Evolutionary conservation across 2,888 invertebrate species (phyloP), one percentile per base, ranked within the genome.

Genomic region (Crioceris asparagi): DNA sequence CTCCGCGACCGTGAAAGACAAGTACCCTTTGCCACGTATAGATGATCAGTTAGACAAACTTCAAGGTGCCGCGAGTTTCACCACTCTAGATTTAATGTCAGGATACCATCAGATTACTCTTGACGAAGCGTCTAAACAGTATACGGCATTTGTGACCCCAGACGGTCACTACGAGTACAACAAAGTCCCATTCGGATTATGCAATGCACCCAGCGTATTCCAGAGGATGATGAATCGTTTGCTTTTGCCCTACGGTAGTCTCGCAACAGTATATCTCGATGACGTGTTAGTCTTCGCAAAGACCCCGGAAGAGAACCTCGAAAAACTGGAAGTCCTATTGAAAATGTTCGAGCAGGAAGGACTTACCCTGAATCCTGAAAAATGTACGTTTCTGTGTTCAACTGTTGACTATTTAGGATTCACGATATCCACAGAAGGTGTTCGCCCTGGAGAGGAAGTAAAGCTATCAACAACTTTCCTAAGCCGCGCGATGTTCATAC

Each of bases 371-470:
- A 45, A 45, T 15, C 31, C 34, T 4, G 12, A 31, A n/a, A 45
- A 45, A 25, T 45, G 45, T 31, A 7, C n/a, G 3, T 45, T 45
- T 26, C 32, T 45, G 15, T 36, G 50, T n/a, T 41, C 43, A 12
- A 56, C 60, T 51, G 56, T 63, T 8, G 52, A 52, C 1, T 64
- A 56, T 36, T 35, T 64, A 16, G 62, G 62, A 2, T 60, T 50
- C 61, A 34, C 14, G 10, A 29, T 29, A 3, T 12, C 14, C 15
- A 15, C n/a, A 4, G n/a, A 11, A 3, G 60, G 57, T 16, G 51
- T 60, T 0, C 56, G 53, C 34, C 61, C 64, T 3, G 23, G 23
- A 12, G 10, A n/a, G 21, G 21, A 19, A 11, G 18, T 7, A 8
- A 18, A 4, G 33, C 33, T 12, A 12, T 21, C 2, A 10, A 10